Base-by-base conservation (phyloP, 2,113 vertebrate species). In the Taxidea taxus region DNA sequence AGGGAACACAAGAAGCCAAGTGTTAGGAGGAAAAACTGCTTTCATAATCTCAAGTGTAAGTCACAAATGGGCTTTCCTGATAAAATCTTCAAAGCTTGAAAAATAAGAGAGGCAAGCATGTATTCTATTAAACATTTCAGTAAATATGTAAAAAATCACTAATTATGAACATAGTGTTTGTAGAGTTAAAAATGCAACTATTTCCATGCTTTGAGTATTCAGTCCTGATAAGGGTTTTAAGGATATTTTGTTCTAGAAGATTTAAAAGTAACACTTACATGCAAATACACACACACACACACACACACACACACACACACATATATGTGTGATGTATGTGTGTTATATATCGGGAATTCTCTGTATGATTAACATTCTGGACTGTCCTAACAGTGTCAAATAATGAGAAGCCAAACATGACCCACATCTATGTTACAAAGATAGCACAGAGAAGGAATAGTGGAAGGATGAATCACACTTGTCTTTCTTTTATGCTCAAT, bases 201-300 rank as follows among this genome's bases (percentile, higher is more conserved):
- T 58, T 81, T 78, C 77, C 58, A 49, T 86, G 60, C 29, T 74
- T 54, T 75, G 60, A 47, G 44, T 81, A 91, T 21, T 54, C 70
- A 90, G 81, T 29, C 47, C 39, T 83, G 44, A 96, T 44, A 56
- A 87, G 23, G 72, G 37, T 72, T 97, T 89, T 90, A 89, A 89
- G 11, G 14, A 70, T 77, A 77, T 39, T 92, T 78, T 94, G 27
- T 90, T 94, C 34, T 77, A 87, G 42, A 83, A 62, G 68, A 91
- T 31, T 93, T 56, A 88, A 86, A 91, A 93, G 29, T 74, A 89
- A 89, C 80, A 93, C 27, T 60, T 64, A 58, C 47, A 21, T 54
- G 16, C 20, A 23, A 10, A 72, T 11, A 39, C 37, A 39, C 70
- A 25, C 4, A 20, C 16, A 7, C 7, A 0, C 29, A 3, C 62